A percentile compares a stretch with the other conserved stretches of the same genome.
Conservation (phyloP, 2,797 vertebrate species). For the Silurus aristotelis region DNA sequence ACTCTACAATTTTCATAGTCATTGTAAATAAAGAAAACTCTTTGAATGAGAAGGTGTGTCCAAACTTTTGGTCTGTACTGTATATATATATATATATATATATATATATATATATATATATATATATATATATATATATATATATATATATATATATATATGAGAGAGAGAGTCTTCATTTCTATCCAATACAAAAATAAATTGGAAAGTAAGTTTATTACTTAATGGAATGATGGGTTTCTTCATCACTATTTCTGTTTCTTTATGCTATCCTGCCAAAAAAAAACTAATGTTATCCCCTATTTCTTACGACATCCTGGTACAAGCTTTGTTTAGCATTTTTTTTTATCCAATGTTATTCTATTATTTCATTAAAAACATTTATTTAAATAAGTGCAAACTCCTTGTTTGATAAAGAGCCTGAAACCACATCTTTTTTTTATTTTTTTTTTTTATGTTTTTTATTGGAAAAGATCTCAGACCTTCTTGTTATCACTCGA, state of each 20-base stretch:
- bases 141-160: too few species aligned
- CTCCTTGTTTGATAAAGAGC: neutral
- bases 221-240: neutral
- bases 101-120: too few species aligned
- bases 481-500: neutral
- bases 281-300: neutral
- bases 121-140: too few species aligned
- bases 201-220: neutral
- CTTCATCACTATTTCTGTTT: neutral
- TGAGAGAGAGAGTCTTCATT: neutral
- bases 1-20: too few species aligned
- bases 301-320: neutral
- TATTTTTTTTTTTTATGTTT: neutral
- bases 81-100: too few species aligned
- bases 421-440: neutral
- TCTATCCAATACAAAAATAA: neutral
- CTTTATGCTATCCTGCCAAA: neutral
- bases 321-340: neutral
- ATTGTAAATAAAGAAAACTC: too few species aligned
- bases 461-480: too few species aligned
- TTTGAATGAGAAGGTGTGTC: too few species aligned
- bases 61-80: too few species aligned
- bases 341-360: neutral
- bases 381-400: neutral
- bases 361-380: too few species aligned